Conservation (phyloP, 2,113 vertebrate species). For the Rhombomys opimus region DNA sequence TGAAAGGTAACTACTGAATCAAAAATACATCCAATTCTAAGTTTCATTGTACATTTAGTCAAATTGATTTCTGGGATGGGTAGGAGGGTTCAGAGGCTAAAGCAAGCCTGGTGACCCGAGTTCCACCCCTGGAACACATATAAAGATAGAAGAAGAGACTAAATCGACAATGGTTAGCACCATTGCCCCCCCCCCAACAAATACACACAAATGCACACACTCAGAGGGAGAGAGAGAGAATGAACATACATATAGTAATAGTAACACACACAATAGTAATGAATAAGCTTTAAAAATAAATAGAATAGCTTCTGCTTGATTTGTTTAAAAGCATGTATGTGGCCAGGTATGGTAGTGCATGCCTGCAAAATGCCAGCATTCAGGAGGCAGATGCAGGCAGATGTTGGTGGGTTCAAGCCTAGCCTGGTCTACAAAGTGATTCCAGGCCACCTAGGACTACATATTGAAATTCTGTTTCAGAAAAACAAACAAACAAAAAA, state of each 20-base stretch:
- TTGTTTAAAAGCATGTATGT: background rate
- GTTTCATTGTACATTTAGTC: background rate
- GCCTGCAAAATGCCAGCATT: background rate
- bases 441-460: background rate
- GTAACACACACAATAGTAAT: background rate
- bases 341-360: background rate
- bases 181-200: background rate
- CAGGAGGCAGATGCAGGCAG: background rate
- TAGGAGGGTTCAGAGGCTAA: background rate
- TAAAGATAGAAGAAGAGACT: background rate
- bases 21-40: slow-evolving; percentile 40
- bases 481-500: background rate
- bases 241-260: background rate
- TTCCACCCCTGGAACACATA: background rate
- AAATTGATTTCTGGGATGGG: background rate
- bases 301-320: background rate
- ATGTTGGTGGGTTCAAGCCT: background rate
- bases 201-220: background rate
- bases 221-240: too few species aligned
- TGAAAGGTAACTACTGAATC: slow-evolving; percentile 41
- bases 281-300: background rate
- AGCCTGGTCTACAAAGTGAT: background rate
- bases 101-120: background rate
- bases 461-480: background rate
- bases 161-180: background rate